These are phyloP conservation scores for Cassiopea andromeda DNA, from an alignment of 30 jellyfish, hydroid and myxozoan genomes.

Conservation along the genomic window DNA sequence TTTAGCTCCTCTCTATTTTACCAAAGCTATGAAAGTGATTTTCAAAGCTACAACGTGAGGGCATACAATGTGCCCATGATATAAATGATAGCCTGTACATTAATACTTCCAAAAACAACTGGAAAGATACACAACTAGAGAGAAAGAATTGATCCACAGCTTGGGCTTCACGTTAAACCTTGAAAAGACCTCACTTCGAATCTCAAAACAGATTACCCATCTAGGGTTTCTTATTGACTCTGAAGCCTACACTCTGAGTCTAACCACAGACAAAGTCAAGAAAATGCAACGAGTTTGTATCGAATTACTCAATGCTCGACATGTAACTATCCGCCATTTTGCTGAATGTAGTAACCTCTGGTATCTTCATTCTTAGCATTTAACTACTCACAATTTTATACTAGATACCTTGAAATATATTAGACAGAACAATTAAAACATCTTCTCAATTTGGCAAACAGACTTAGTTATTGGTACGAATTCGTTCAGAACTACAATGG, in stretches of 20 bases:
- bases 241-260: constrained; percentile 15
- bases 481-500: not conserved
- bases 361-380: not conserved
- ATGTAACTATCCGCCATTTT: not conserved
- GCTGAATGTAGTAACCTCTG: not conserved
- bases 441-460: not conserved
- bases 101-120: not conserved
- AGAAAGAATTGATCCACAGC: not conserved
- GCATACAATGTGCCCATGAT: constrained; percentile 7
- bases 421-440: not conserved
- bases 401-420: constrained; percentile 6
- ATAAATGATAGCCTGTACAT: not conserved
- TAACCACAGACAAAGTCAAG: constrained; percentile 1
- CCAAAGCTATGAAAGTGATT: constrained; percentile 4
- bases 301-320: not conserved
- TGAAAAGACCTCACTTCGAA: constrained; percentile 3
- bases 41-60: not conserved
- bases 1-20: constrained; percentile 7
- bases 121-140: not conserved
- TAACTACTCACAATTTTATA: constrained; percentile 2
- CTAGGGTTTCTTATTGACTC: constrained; percentile 14
- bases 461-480: not conserved
- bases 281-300: not conserved
- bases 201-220: not conserved
- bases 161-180: constrained; percentile 3